phyloP scores from a whole-genome alignment of 1,140 invertebrate genomes.

The Pentalonia nigronervosa region DNA sequence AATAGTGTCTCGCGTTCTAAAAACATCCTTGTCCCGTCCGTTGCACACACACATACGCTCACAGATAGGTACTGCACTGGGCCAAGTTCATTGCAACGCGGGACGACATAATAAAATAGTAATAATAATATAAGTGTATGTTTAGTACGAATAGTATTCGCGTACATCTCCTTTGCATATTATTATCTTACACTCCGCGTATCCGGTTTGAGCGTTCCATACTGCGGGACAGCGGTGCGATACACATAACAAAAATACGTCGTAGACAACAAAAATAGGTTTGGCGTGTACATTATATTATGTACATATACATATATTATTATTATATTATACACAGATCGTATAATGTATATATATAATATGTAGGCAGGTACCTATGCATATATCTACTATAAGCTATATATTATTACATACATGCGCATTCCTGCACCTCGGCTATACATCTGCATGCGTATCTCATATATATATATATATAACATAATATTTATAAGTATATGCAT shows the following conservation, averaged over 20 bases:
- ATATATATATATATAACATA: too few relatives aligned
- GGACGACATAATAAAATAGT: not conserved
- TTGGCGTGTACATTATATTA: not conserved
- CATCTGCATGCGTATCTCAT: too few relatives aligned
- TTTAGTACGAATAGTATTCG: not conserved
- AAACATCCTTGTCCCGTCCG: conserved; percentile 9
- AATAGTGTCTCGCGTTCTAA: not conserved
- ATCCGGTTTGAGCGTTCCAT: not conserved
- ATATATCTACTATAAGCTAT: too few relatives aligned
- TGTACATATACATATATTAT: too few relatives aligned
- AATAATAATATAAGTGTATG: not conserved
- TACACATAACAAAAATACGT: not conserved
- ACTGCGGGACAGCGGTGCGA: not conserved
- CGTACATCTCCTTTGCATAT: not conserved
- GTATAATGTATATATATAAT: not conserved
- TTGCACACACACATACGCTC: not conserved
- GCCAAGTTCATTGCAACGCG: conserved; percentile 30
- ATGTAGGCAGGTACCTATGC: not conserved
- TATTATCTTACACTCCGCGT: not conserved
- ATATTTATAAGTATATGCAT: not conserved
- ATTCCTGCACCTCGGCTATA: too few relatives aligned
- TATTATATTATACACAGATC: too few relatives aligned
- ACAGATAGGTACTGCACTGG: not conserved
- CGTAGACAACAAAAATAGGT: not conserved
- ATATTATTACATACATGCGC: too few relatives aligned